Base-by-base conservation (phyloP, 2,888 invertebrate genomes). In the Liopterus haemorrhoidalis region DNA sequence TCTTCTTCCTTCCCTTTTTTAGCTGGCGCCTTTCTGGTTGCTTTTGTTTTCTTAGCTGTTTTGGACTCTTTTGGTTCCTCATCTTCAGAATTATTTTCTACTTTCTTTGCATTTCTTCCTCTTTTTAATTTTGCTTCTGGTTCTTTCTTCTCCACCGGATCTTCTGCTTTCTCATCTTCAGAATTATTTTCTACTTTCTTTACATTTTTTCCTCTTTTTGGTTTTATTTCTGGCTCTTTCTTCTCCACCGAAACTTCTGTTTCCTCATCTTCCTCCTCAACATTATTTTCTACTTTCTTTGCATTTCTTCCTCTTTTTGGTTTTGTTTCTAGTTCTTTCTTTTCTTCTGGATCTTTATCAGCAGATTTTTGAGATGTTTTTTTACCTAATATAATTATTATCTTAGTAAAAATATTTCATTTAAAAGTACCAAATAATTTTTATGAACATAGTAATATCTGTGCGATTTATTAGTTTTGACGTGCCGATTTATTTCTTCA, bases 361-460 rank as follows among this genome's bases (percentile, higher is more conserved):
- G 49, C 48, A 41, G 50, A 30, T 38, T 50, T 33, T 36, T 53
- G 52, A 25, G 55, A 54, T 37, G 60, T 55, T 33, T 65, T 62
- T 40, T 56, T 53, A 47, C n/a, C n/a, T n/a, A n/a, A n/a, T n/a
- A n/a, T n/a, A n/a, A n/a, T n/a, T n/a, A n/a, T n/a, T n/a, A n/a
- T n/a, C n/a, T n/a, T n/a, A n/a, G n/a, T n/a, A n/a, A n/a, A n/a
- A n/a, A n/a, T n/a, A n/a, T n/a, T n/a, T n/a, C n/a, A n/a, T n/a
- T n/a, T n/a, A n/a, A n/a, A n/a, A n/a, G n/a, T n/a, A n/a, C n/a
- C n/a, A n/a, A n/a, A n/a, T n/a, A n/a, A n/a, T n/a, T n/a, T n/a
- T n/a, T n/a, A n/a, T n/a, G n/a, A n/a, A n/a, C n/a, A n/a, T n/a
- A n/a, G n/a, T n/a, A n/a, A n/a, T n/a, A n/a, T n/a, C n/a, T n/a